A percentile compares a stretch with the other conserved stretches of the same genome.
Evolutionary conservation across 2,797 vertebrate genomes (phyloP).

Genomic region (Heliangelus exortis): DNA sequence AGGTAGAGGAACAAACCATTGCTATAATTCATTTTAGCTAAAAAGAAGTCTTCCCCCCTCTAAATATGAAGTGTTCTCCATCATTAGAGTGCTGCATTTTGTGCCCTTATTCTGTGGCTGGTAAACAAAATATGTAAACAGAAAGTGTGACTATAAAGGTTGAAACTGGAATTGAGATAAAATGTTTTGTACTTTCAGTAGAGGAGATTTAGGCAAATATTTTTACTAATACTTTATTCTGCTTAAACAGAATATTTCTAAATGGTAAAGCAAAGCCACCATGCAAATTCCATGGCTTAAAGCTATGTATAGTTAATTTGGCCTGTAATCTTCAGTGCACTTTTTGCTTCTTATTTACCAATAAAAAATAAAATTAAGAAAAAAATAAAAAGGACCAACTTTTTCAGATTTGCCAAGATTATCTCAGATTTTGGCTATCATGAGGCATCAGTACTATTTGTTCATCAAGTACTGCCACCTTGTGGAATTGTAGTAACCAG

Average conservation of each 20-base stretch:
- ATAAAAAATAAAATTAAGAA: neutral
- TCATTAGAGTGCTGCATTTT: neutral
- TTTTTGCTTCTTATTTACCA: neutral
- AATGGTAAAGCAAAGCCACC: neutral
- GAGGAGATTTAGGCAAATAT: neutral
- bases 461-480: conserved; percentile 46
- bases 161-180: neutral
- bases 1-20: conserved; percentile 31
- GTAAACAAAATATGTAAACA: neutral
- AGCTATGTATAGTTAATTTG: neutral
- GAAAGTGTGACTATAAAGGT: neutral
- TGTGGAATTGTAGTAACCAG: conserved; percentile 2
- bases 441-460: neutral
- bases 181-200: neutral
- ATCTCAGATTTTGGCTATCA: neutral
- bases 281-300: neutral
- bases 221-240: neutral
- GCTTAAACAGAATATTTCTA: neutral
- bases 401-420: neutral
- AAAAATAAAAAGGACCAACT: neutral
- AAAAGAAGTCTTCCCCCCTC: neutral
- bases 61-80: neutral
- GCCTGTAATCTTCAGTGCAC: accelerated
- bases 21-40: conserved; percentile 61
- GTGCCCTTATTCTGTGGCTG: neutral